phyloP scores from a whole-genome alignment of 2,888 invertebrate genomes.

The Calliphora vomitoria region DNA sequence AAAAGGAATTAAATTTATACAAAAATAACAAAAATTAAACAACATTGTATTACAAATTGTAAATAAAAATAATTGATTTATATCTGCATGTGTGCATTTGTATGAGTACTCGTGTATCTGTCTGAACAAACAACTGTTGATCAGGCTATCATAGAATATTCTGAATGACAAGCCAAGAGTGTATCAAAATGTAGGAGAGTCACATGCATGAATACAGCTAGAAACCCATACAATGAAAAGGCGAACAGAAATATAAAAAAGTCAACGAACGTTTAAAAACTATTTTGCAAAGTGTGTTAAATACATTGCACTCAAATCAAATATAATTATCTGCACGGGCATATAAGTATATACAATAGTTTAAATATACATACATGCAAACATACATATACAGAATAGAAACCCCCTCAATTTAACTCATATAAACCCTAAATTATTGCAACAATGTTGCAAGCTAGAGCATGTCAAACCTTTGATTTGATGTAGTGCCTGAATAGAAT shows the following conservation, averaged over 20 bases:
- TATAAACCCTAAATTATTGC: constrained; percentile 17
- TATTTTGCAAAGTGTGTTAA: constrained; percentile 55
- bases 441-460: constrained; percentile 12
- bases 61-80: constrained; percentile 47
- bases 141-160: constrained; percentile 9
- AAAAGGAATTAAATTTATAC: not conserved
- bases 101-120: constrained; percentile 22
- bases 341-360: not conserved
- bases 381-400: not conserved
- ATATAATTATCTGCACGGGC: constrained; percentile 32
- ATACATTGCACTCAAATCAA: constrained; percentile 51
- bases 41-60: constrained; percentile 54
- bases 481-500: not conserved
- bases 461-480: not conserved
- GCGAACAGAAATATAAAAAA: constrained; percentile 27
- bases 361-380: not conserved
- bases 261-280: constrained; percentile 61
- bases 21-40: constrained; percentile 2
- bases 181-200: not conserved
- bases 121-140: constrained; percentile 10
- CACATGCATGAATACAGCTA: constrained; percentile 6
- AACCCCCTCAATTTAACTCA: constrained; percentile 28
- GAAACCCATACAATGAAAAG: not conserved
- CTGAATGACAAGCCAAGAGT: not conserved
- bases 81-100: constrained; percentile 9